Evolutionary conservation across 2,113 vertebrate species (phyloP).

Genomic region (Dicrurus megarhynchus): DNA sequence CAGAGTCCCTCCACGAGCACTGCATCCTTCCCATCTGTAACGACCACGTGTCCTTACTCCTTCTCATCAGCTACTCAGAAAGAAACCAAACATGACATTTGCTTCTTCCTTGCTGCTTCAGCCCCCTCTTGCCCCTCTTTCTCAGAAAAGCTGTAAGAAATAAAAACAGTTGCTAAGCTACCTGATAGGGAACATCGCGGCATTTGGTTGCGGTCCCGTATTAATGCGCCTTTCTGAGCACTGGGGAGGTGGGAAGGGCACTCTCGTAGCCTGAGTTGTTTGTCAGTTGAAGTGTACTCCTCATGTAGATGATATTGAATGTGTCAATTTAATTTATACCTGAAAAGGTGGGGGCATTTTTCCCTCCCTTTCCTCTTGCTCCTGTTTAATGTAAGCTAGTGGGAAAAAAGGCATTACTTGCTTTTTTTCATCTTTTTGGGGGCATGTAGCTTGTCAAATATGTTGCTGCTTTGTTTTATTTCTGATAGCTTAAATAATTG

Average conservation of each 20-base stretch:
- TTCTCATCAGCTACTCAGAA: not conserved
- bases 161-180: slow-evolving; percentile 70
- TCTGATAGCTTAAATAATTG: slow-evolving; percentile 53
- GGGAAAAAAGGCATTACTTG: not conserved
- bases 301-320: not conserved
- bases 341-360: not conserved
- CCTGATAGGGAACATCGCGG: not conserved
- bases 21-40: not conserved
- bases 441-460: slow-evolving; percentile 13
- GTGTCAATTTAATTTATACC: not conserved
- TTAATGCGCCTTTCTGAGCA: not conserved
- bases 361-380: not conserved
- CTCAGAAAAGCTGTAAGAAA: slow-evolving; percentile 10
- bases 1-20: fast-evolving
- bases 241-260: not conserved
- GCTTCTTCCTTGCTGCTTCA: slow-evolving; percentile 42
- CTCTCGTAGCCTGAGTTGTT: not conserved
- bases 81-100: slow-evolving; percentile 19
- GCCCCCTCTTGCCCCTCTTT: slow-evolving; percentile 5
- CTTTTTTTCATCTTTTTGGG: not conserved
- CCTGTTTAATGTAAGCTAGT: not conserved
- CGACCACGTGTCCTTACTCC: not conserved
- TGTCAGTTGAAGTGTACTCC: not conserved
- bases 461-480: slow-evolving; percentile 28
- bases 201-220: not conserved